Conservation (phyloP, 2,888 invertebrate genomes). For the Galerucella nymphaeae region DNA sequence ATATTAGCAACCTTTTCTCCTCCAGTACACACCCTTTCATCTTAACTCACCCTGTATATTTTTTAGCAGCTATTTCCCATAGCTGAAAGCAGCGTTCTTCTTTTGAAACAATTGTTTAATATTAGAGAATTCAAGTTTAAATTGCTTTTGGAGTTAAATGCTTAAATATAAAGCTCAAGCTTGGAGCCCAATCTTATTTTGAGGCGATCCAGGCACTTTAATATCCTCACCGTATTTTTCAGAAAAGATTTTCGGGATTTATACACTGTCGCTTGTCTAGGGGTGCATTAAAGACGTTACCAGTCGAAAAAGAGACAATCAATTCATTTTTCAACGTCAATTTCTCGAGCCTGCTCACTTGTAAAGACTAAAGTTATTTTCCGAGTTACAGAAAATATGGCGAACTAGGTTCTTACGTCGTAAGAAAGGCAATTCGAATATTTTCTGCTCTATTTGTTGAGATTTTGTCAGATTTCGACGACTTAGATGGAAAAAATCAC, state of each 20-base stretch:
- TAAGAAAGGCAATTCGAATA: background rate
- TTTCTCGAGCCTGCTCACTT: slow-evolving; percentile 7
- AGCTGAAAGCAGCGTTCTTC: background rate
- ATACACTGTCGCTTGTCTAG: slow-evolving; percentile 9
- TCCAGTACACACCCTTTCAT: too few species aligned
- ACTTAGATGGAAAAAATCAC: background rate
- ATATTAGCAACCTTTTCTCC: too few species aligned
- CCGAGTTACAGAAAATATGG: background rate
- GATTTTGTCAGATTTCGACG: background rate
- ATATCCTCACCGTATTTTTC: slow-evolving; percentile 13
- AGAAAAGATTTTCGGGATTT: slow-evolving; percentile 18
- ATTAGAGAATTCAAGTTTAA: background rate
- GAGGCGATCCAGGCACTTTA: background rate
- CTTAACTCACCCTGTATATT: too few species aligned
- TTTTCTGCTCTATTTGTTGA: background rate
- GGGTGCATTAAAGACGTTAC: slow-evolving; percentile 10
- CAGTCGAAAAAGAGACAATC: slow-evolving; percentile 14
- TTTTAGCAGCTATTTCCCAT: too few species aligned
- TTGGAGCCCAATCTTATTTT: slow-evolving; percentile 4
- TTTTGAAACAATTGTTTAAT: background rate
- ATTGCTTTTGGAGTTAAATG: slow-evolving; percentile 10
- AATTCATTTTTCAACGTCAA: slow-evolving; percentile 17
- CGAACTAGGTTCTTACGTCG: background rate
- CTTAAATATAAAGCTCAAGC: slow-evolving; percentile 6
- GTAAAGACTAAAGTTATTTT: slow-evolving; percentile 8